phyloP scores from a whole-genome alignment of 37 sponge, comb jelly and placozoan species.

The Halichondria panicea region DNA sequence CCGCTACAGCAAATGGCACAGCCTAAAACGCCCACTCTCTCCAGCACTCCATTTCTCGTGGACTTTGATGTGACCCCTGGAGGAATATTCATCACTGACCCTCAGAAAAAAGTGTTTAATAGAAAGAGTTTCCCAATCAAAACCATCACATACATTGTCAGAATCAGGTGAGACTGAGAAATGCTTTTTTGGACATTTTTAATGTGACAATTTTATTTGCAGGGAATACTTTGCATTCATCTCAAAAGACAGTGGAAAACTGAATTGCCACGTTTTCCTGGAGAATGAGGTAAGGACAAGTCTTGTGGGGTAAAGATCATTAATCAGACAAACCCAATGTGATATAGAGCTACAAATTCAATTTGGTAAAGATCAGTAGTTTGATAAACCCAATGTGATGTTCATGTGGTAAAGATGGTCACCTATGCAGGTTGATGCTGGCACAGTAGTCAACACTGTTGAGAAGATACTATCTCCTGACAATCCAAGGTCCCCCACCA shows the following conservation, averaged over 20 bases:
- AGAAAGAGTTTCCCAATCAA: slow-evolving; percentile 42
- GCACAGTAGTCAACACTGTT: slow-evolving; percentile 46
- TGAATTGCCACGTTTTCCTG: slow-evolving; percentile 44
- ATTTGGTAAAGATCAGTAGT: no score
- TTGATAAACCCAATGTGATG: no score
- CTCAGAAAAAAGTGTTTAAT: slow-evolving; percentile 32
- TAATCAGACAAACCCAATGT: no score
- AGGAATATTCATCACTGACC: slow-evolving; percentile 46
- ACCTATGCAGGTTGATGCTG: slow-evolving; percentile 51
- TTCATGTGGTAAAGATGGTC: neutral
- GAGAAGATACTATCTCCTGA: slow-evolving; percentile 42
- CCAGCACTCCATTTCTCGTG: slow-evolving; percentile 14
- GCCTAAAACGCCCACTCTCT: neutral
- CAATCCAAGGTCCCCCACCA: neutral
- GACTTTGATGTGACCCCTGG: slow-evolving; percentile 36
- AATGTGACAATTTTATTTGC: neutral
- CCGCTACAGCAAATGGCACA: slow-evolving; percentile 29
- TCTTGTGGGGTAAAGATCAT: no score
- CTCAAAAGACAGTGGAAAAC: slow-evolving; percentile 41
- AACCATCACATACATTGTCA: slow-evolving; percentile 63
- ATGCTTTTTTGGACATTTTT: neutral
- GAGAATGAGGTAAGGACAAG: slow-evolving; percentile 40
- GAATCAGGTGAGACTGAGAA: slow-evolving; percentile 42
- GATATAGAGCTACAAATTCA: no score
- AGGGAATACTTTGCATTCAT: slow-evolving; percentile 71